phyloP scores from a whole-genome alignment of 2,888 invertebrate species.

The Catocala fraxini region DNA sequence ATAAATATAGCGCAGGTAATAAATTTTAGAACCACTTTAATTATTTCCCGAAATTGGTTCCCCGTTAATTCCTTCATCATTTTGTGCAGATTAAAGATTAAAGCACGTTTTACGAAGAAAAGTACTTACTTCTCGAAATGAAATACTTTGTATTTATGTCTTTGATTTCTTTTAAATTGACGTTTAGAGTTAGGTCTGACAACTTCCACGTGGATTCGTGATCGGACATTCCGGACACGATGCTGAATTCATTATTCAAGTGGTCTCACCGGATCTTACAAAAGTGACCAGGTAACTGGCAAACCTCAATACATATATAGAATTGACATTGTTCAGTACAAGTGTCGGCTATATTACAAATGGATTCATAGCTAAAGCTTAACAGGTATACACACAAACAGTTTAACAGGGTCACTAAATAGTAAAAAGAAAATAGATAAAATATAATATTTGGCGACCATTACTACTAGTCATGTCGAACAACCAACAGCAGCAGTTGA shows the following conservation, averaged over 20 bases:
- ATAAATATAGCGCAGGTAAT: not conserved
- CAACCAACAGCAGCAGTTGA: too few species aligned
- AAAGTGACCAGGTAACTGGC: too few species aligned
- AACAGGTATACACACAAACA: too few species aligned
- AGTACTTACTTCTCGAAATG: slow-evolving; percentile 18
- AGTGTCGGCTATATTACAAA: too few species aligned
- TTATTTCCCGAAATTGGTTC: slow-evolving; percentile 1
- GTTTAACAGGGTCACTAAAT: too few species aligned
- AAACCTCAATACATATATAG: too few species aligned
- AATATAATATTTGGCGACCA: too few species aligned
- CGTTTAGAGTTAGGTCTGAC: slow-evolving; percentile 40
- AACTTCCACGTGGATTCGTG: slow-evolving; percentile 19
- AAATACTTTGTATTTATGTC: slow-evolving; percentile 32
- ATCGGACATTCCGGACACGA: not conserved
- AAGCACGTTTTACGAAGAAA: slow-evolving; percentile 28
- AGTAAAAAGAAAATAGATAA: too few species aligned
- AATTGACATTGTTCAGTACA: too few species aligned
- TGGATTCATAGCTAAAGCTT: too few species aligned
- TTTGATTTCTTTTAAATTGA: slow-evolving; percentile 39
- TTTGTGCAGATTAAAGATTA: slow-evolving; percentile 37
- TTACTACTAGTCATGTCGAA: too few species aligned
- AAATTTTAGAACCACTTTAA: not conserved
- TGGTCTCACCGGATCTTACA: too few species aligned
- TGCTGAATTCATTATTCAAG: not conserved
- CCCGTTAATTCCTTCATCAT: slow-evolving; percentile 18